A percentile compares a stretch with the other conserved stretches of the same genome.
These are phyloP conservation scores for Xylocampa areola DNA, from an alignment of 2,888 invertebrate species.

Conservation along the genomic window DNA sequence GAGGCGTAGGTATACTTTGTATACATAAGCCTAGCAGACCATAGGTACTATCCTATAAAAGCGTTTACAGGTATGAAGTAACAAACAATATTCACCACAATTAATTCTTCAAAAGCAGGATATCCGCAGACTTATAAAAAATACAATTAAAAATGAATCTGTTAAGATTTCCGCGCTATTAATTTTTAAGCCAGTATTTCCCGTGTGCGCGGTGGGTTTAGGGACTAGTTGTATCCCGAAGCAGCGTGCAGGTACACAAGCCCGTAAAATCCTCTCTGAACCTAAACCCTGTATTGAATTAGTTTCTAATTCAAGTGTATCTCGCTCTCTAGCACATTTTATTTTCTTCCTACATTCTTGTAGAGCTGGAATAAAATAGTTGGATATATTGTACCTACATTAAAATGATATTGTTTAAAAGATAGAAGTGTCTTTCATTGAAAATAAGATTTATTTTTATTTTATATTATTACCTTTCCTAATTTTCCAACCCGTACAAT, in stretches of 20 bases:
- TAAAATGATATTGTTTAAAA: not conserved
- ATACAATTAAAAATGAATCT: constrained; percentile 28
- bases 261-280: constrained; percentile 15
- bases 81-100: too few species aligned
- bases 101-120: not conserved
- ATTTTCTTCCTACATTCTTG: constrained; percentile 6
- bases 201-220: constrained; percentile 13
- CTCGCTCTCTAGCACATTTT: constrained; percentile 4
- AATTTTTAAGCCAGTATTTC: constrained; percentile 31
- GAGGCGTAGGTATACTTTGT: too few species aligned
- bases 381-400: not conserved
- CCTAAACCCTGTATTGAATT: constrained; percentile 44
- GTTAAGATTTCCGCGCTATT: constrained; percentile 15
- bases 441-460: not conserved
- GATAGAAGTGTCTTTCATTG: too few species aligned
- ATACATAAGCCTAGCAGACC: too few species aligned
- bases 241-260: constrained; percentile 24
- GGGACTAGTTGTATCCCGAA: constrained; percentile 15
- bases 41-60: too few species aligned
- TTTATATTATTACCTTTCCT: not conserved
- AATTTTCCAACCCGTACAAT: constrained; percentile 21
- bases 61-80: too few species aligned
- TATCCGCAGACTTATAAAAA: not conserved
- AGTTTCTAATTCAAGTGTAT: constrained; percentile 44
- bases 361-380: not conserved